Conservation (phyloP, 1,140 invertebrate genomes). For the Bombyx mandarina region DNA sequence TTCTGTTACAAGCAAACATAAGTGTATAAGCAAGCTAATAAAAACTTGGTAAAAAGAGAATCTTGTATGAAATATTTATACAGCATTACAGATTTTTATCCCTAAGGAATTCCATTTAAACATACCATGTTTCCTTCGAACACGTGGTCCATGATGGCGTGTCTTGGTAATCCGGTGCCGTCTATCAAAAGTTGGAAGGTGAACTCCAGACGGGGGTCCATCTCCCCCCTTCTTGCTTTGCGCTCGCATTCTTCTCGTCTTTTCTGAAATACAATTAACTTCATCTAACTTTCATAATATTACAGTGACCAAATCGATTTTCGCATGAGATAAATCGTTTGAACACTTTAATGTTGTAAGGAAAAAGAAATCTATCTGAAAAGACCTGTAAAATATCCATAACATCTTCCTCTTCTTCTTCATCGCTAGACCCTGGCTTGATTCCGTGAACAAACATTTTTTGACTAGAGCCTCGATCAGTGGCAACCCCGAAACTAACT, state of each 20-base stretch:
- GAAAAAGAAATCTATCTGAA: neutral
- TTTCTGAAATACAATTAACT: conserved; percentile 69
- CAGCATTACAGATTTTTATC: too few species aligned
- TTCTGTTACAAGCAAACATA: too few species aligned
- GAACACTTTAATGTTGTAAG: neutral
- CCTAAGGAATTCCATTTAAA: neutral
- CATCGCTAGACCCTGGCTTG: conserved; percentile 51
- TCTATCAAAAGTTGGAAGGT: conserved; percentile 89
- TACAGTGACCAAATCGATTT: too few species aligned
- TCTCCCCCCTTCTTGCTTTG: conserved; percentile 87
- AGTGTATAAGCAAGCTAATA: too few species aligned
- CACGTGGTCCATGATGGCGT: conserved; percentile 90
- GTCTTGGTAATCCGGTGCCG: conserved; percentile 81
- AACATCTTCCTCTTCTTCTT: conserved; percentile 60
- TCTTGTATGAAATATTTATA: too few species aligned
- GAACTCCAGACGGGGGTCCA: conserved; percentile 90
- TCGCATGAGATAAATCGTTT: too few species aligned
- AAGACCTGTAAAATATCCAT: conserved; percentile 59
- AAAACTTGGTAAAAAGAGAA: too few species aligned
- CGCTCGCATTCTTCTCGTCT: conserved; percentile 91
- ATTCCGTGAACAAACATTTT: conserved; percentile 56
- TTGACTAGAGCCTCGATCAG: neutral
- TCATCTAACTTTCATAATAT: too few species aligned
- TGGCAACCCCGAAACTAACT: too few species aligned
- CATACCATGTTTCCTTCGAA: conserved; percentile 88